Evolutionary conservation across 64 coral and sea anemone genomes (phyloP), one percentile per base, ranked within the genome.

Genomic region (Stichodactyla mertensii): DNA sequence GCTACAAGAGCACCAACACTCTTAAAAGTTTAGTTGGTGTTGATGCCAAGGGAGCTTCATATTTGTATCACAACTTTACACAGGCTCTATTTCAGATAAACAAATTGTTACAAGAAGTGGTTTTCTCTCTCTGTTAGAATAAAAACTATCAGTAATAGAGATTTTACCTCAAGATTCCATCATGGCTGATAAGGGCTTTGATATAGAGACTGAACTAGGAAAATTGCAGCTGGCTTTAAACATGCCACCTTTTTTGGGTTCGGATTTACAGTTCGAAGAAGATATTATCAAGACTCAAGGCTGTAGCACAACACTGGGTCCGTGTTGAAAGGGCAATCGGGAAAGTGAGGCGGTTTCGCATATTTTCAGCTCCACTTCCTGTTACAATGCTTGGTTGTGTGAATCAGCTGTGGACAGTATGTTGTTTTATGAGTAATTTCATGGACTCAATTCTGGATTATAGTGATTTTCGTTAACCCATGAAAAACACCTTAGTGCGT

Each of bases 161-260:
- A 83, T 89, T 53, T 57, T 89, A 83, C 20, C 78, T 71, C 24
- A 19, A 77, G 86, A 92, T 78, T 64, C 80, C 55, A 64, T 88
- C 10, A 92, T 92, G 86, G 86, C 85, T 18, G 90, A 91, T 31
- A 91, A 91, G 52, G 90, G 85, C 24, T 91, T 91, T 91, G 85
- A 87, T 52, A 88, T 88, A 77, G 54, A 53, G 2, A 20, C 57
- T 79, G 86, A 88, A 82, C 53, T 91, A n/a, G 55, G 31, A 10
- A 64, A 54, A 52, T 19, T 92, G 62, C 57, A 57, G 6, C 36
- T 84, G 12, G 2, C 61, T 19, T 51, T 92, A 20, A 77, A 88
- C 12, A 87, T 88, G 51, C 60, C 78, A 8, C 82, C 64, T 53
- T 88, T 92, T 69, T 62, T 87, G 27, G 20, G 20, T 22, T 51